Evolutionary conservation across 2,797 vertebrate genomes (phyloP).

Genomic region (Peromyscus aztecus): DNA sequence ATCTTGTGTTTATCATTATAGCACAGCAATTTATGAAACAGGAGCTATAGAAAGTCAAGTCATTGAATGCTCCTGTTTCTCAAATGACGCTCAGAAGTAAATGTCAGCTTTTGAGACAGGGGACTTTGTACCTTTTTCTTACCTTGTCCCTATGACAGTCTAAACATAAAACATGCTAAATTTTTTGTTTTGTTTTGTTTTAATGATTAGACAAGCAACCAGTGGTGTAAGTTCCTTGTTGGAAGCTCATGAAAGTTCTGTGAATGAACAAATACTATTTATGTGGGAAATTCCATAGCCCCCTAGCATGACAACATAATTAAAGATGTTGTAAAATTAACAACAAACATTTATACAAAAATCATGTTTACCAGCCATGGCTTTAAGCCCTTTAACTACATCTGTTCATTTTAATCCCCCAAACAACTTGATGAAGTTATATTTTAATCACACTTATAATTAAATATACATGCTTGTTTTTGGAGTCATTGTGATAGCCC

Average conservation of each 20-base stretch:
- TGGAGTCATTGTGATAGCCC: background rate
- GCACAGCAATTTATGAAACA: background rate
- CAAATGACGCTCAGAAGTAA: background rate
- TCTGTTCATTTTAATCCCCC: constrained; percentile 28
- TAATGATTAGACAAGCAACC: background rate
- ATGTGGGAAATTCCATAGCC: background rate
- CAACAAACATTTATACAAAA: constrained; percentile 46
- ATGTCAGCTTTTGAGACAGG: background rate
- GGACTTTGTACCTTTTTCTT: background rate
- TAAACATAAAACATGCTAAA: background rate
- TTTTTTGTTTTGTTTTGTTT: background rate
- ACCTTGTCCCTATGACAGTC: background rate
- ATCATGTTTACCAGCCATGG: constrained; percentile 13
- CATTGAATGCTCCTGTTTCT: background rate
- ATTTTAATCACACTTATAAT: constrained; percentile 60
- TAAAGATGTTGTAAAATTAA: constrained; percentile 65
- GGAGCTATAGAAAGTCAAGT: background rate
- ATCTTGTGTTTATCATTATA: background rate
- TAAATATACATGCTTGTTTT: constrained; percentile 17
- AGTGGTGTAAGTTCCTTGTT: background rate
- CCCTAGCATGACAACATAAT: constrained; percentile 20
- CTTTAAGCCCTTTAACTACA: constrained; percentile 50
- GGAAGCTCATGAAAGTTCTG: background rate
- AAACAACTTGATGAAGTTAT: constrained; percentile 13
- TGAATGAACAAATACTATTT: constrained; percentile 35